phyloP scores from a whole-genome alignment of 1,140 invertebrate species.

The Hylaeus volcanicus region DNA sequence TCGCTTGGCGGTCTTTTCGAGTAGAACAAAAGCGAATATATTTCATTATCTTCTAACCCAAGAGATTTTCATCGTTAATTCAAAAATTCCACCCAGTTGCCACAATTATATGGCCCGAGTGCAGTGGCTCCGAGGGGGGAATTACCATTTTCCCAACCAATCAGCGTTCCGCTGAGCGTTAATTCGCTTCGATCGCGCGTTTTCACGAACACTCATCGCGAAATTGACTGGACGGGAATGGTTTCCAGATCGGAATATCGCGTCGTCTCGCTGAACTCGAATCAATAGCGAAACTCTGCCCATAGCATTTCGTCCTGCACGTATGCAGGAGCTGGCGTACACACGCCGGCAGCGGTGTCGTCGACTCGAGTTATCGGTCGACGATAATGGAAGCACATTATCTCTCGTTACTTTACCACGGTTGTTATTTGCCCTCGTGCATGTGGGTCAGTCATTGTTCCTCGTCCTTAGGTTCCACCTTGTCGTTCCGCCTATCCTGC shows the following conservation, averaged over 20 bases:
- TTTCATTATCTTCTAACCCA: too few species aligned
- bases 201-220: neutral
- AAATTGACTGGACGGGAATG: conserved; percentile 6
- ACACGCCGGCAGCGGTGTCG: conserved; percentile 23
- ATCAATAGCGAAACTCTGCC: conserved; percentile 20
- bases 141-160: neutral
- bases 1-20: too few species aligned
- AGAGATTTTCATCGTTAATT: too few species aligned
- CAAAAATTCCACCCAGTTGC: too few species aligned
- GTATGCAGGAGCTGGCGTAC: too few species aligned
- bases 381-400: conserved; percentile 64
- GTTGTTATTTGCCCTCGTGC: conserved; percentile 60
- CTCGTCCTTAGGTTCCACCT: conserved; percentile 13
- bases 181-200: neutral
- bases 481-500: conserved; percentile 2
- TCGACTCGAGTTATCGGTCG: conserved; percentile 56
- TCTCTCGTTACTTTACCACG: conserved; percentile 62
- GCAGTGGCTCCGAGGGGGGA: neutral
- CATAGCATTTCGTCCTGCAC: neutral
- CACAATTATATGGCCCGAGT: too few species aligned
- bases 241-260: conserved; percentile 24
- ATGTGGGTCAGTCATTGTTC: conserved; percentile 44
- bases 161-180: neutral
- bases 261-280: conserved; percentile 2
- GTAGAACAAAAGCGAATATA: too few species aligned